Base-by-base conservation (phyloP, 2,888 invertebrate genomes). In the Hemaris fuciformis region DNA sequence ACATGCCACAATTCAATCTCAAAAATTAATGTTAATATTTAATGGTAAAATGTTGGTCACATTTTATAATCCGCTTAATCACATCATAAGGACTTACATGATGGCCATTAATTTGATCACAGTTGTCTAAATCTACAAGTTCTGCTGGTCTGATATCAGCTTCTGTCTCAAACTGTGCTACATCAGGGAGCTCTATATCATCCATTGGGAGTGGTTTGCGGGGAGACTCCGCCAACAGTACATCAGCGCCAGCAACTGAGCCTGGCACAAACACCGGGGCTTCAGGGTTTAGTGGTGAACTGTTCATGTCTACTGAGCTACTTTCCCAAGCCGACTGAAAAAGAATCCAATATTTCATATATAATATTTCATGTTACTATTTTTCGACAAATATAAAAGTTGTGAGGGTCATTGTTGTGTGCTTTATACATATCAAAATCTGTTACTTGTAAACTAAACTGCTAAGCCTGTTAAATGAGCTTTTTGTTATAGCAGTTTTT, bases 261-360 rank as follows among this genome's bases (percentile, higher is more conserved):
- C 94, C 94, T 5, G 97, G 97, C 63, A 97, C 94, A 85, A 97
- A 97, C 88, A 96, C 97, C n/a, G 96, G 95, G 18, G 97, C 97
- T 76, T 97, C 95, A 0, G 97, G 97, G 91, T 97, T 97, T 70
- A 97, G 85, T 64, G 95, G 96, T 46, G 96, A 97, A 61, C 96
- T 97, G 89, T 95, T 95, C 89, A 95, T 94, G 78, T 94, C 94
- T 74, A 93, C 90, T 63, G 91, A 91, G 79, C 91, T 91, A 67
- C 80, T 90, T 74, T 92, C 92, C 86, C 89, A 91, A 68, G 89
- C 89, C 64, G 91, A 91, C 91, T 92, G 87, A 13, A 89, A 89
- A 59, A 13, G 63, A 63, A 57, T 5, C 10, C 3, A 43, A 20
- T 13, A 15, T 10, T 42, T 42, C 25, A 8, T 13, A 27, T 4